Percentiles rank a stretch among this genome's conserved stretches.
Conservation (phyloP, 2,113 vertebrate species). For the Empidonax traillii region DNA sequence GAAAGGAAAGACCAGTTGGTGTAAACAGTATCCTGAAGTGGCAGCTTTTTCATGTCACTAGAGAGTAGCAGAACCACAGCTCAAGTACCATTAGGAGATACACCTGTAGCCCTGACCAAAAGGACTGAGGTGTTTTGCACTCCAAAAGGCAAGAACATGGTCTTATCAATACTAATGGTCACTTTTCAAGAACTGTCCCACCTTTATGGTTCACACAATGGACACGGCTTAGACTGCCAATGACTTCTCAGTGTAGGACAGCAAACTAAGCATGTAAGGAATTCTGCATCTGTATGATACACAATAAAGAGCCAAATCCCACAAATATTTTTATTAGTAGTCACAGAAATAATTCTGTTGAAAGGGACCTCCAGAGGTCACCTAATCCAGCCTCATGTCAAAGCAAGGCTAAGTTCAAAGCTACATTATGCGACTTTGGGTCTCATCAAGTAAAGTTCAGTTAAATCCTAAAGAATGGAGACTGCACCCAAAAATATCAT, state of each 20-base stretch:
- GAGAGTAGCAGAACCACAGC: background rate
- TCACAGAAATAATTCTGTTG: background rate
- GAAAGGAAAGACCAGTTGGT: background rate
- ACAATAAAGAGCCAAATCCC: background rate
- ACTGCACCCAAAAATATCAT: background rate
- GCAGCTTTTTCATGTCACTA: background rate
- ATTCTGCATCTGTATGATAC: background rate
- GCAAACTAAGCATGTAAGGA: background rate
- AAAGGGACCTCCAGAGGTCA: background rate
- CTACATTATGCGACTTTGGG: background rate
- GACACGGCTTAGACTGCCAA: background rate
- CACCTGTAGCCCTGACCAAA: background rate
- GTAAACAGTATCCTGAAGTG: background rate
- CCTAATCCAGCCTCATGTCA: background rate
- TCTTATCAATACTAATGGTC: background rate
- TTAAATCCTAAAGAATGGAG: background rate
- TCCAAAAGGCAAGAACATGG: background rate
- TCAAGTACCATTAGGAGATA: background rate
- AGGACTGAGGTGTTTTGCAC: background rate
- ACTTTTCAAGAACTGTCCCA: background rate
- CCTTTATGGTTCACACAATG: background rate
- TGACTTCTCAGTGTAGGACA: accelerated
- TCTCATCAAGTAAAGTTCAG: background rate
- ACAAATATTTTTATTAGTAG: background rate
- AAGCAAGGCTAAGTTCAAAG: background rate